Evolutionary conservation across 2,888 invertebrate species (phyloP).

Genomic region (Ligdia adustata): DNA sequence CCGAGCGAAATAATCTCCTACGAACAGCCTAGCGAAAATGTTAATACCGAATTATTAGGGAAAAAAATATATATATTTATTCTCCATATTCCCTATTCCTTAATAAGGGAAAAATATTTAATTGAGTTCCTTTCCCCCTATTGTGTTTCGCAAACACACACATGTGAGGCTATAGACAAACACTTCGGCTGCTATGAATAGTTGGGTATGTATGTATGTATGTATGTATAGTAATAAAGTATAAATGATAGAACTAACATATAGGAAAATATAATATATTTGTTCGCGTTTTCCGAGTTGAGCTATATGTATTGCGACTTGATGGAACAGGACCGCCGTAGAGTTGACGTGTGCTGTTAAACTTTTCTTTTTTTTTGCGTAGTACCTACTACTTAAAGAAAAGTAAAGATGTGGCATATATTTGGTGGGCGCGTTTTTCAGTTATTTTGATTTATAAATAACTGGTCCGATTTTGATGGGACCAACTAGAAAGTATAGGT

Average conservation of each 20-base stretch:
- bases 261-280: conserved; percentile 83
- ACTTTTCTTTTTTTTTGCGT: too few species aligned
- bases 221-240: conserved; percentile 80
- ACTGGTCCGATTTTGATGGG: too few species aligned
- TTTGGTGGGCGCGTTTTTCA: too few species aligned
- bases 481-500: too few species aligned
- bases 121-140: conserved; percentile 63
- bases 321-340: conserved; percentile 50
- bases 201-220: conserved; percentile 53
- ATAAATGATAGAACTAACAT: conserved; percentile 83
- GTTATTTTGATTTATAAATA: too few species aligned
- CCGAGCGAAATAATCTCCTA: not conserved
- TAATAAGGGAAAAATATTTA: conserved; percentile 77
- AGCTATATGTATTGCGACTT: conserved; percentile 75
- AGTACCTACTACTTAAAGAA: too few species aligned
- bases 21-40: conserved; percentile 18
- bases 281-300: conserved; percentile 74
- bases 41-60: conserved; percentile 28
- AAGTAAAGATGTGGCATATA: too few species aligned
- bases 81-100: conserved; percentile 33
- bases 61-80: conserved; percentile 32
- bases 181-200: conserved; percentile 59
- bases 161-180: conserved; percentile 36
- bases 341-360: conserved; percentile 42
- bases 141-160: conserved; percentile 43